These are phyloP conservation scores for Brachylomia viminalis DNA, from an alignment of 2,888 invertebrate species.

Conservation along the genomic window DNA sequence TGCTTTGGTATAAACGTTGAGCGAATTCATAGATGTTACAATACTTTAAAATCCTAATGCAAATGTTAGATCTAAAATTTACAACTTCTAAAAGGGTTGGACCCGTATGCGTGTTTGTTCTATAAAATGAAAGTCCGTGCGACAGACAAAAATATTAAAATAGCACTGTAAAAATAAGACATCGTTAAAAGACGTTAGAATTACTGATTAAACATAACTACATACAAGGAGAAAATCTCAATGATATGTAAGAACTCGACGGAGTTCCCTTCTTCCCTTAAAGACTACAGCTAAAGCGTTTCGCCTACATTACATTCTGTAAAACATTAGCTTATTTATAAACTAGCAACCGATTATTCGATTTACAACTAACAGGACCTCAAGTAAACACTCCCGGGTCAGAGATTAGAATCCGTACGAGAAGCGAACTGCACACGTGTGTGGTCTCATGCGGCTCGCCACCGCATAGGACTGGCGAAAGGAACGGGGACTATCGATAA, in stretches of 20 bases:
- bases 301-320: slow-evolving; percentile 84
- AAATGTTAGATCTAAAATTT: slow-evolving; percentile 88
- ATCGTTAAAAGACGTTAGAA: slow-evolving; percentile 78
- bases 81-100: slow-evolving; percentile 89
- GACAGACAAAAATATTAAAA: slow-evolving; percentile 79
- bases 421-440: slow-evolving; percentile 67
- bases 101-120: slow-evolving; percentile 89
- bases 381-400: slow-evolving; percentile 54
- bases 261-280: slow-evolving; percentile 87
- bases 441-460: slow-evolving; percentile 7
- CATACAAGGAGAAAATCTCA: slow-evolving; percentile 89
- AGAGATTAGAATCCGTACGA: slow-evolving; percentile 64
- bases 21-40: slow-evolving; percentile 88
- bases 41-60: slow-evolving; percentile 88
- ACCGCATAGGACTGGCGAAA: slow-evolving; percentile 4
- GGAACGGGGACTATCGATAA: slow-evolving; percentile 45
- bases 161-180: slow-evolving; percentile 83
- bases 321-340: slow-evolving; percentile 80
- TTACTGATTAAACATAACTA: slow-evolving; percentile 79
- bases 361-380: slow-evolving; percentile 65
- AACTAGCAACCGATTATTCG: slow-evolving; percentile 81
- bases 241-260: slow-evolving; percentile 90
- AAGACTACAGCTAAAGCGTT: slow-evolving; percentile 88
- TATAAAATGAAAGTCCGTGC: slow-evolving; percentile 80
- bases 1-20: slow-evolving; percentile 91